These are phyloP conservation scores for Lasiurus borealis DNA, from an alignment of 2,113 vertebrate species.

Conservation along the genomic window DNA sequence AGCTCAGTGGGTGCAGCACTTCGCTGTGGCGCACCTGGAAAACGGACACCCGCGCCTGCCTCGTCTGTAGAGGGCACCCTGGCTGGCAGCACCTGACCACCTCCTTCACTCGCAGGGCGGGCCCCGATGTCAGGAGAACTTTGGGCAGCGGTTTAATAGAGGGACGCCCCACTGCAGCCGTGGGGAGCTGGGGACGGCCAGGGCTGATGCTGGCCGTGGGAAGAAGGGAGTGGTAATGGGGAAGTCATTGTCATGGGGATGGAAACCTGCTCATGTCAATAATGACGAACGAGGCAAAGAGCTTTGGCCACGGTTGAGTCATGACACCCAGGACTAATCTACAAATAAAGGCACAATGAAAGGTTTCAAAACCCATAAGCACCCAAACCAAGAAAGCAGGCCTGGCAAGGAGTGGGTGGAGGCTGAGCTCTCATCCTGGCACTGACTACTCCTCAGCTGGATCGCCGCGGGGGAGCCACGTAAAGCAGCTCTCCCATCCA, in stretches of 20 bases:
- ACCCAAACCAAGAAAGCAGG: not conserved
- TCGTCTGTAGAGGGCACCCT: not conserved
- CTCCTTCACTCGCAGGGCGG: not conserved
- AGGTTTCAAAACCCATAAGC: not conserved
- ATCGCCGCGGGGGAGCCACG: not conserved
- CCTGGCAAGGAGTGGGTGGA: not conserved
- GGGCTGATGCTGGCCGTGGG: not conserved
- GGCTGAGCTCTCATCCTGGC: not conserved
- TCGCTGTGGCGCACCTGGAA: too few relatives aligned
- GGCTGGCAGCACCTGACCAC: not conserved
- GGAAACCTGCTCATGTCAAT: not conserved
- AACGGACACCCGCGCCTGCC: too few relatives aligned
- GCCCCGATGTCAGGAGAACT: not conserved
- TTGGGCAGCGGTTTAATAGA: not conserved
- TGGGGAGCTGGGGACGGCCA: not conserved
- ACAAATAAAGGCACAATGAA: not conserved
- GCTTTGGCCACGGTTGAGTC: not conserved
- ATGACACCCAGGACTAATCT: not conserved
- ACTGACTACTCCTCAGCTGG: not conserved
- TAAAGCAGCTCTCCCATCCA: not conserved
- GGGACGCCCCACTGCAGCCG: not conserved
- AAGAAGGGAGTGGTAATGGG: not conserved
- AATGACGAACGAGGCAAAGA: not conserved
- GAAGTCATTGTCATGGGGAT: not conserved
- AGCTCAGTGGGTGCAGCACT: not conserved